Base-by-base conservation (phyloP, 2,113 vertebrate genomes). In the Nematolebias whitei region DNA sequence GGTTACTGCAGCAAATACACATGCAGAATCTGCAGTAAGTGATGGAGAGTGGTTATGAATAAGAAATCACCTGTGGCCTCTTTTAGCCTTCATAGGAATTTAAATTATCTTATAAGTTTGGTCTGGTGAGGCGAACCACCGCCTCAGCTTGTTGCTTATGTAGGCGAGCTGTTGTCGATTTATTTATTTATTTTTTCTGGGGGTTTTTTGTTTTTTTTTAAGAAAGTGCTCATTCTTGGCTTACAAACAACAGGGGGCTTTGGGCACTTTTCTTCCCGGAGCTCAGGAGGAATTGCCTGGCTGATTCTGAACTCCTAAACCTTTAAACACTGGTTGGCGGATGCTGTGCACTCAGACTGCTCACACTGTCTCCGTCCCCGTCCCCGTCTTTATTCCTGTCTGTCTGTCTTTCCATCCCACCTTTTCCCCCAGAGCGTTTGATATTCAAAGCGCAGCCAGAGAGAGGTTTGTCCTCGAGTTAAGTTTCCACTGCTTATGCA, bases 401-500 rank as follows among this genome's bases (percentile, higher is more conserved):
- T 58, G 56, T 74, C 71, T 63, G 61, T 74, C 59, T 74, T 39
- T 64, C 55, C 53, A 82, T 66, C 82, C 79, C 80, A 77, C 82
- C 75, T 80, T 63, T 71, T 63, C 74, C 76, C 72, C 83, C 68
- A 62, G 68, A 74, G 70, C 72, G 63, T 79, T 89, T 62, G 61
- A 85, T 71, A 86, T 87, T 86, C 78, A 74, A 82, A 61, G 77
- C 76, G 44, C 74, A 84, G 78, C 73, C 84, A 79, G 74, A 78
- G 78, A 66, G 79, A 88, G 88, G 57, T 90, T 85, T 90, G 85
- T 89, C 88, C 86, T 87, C 76, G 23, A 65, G 81, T 89, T 80
- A 88, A 87, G 88, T 91, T 92, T 92, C 89, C 90, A 89, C 63
- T 82, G 80, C 85, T 90, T 90, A 90, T 85, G 84, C 85, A 91